Evolutionary conservation across 2,797 vertebrate genomes (phyloP).

Genomic region (Anguilla pacifica): DNA sequence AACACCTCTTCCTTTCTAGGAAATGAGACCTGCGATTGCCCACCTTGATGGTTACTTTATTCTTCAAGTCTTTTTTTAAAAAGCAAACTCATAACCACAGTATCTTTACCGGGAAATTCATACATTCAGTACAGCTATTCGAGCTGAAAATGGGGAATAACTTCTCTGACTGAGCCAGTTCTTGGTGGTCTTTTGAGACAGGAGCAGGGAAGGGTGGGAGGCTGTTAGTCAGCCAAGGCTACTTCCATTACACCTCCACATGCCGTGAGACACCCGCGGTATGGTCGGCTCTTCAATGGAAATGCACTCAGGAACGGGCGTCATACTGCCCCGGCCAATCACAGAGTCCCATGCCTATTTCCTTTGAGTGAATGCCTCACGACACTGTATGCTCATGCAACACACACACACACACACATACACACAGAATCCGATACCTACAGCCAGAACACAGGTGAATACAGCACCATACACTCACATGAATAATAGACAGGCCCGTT

Average conservation of each 20-base stretch:
- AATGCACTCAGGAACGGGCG: too few species aligned
- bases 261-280: neutral
- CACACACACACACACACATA: neutral
- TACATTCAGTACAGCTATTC: neutral
- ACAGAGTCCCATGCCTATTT: neutral
- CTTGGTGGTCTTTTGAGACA: neutral
- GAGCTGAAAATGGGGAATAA: neutral
- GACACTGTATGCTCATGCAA: neutral
- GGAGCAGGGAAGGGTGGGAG: neutral
- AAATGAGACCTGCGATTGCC: neutral
- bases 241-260: neutral
- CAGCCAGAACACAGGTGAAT: neutral
- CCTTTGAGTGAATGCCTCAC: neutral
- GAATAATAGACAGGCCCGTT: neutral
- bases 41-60: neutral
- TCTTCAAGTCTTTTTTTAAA: neutral
- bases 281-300: neutral
- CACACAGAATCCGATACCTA: constrained; percentile 22
- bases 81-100: neutral
- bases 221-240: neutral
- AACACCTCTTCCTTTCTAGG: neutral
- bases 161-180: neutral
- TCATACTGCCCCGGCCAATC: too few species aligned
- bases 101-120: neutral
- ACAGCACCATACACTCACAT: neutral